Conservation (phyloP, 2,113 vertebrate genomes). For the Noturus placidus region DNA sequence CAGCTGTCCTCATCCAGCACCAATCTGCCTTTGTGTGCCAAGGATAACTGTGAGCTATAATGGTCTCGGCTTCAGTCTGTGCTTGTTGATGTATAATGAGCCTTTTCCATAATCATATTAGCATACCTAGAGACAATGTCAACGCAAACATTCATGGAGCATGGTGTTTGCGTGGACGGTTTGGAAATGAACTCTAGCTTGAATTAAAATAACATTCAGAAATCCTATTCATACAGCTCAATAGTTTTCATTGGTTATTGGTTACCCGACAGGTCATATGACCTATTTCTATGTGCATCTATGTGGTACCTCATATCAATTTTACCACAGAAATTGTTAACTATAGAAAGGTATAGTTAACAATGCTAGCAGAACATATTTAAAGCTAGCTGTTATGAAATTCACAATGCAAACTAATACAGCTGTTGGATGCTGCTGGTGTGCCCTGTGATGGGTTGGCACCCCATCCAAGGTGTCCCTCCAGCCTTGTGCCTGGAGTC, state of each 20-base stretch:
- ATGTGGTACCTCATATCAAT: neutral
- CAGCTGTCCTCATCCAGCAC: slow-evolving; percentile 30
- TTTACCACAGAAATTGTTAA: neutral
- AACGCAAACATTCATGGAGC: neutral
- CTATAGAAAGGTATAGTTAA: neutral
- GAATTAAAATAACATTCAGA: neutral
- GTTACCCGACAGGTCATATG: neutral
- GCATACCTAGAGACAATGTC: neutral
- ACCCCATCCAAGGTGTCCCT: too few relatives aligned
- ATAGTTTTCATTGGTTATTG: too few relatives aligned
- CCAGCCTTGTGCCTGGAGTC: too few relatives aligned
- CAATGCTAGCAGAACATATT: neutral
- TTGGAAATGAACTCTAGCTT: neutral
- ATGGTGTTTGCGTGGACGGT: neutral
- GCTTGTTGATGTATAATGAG: slow-evolving; percentile 25
- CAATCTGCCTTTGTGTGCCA: slow-evolving; percentile 37
- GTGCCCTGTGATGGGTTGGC: too few relatives aligned
- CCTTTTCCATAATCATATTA: slow-evolving; percentile 29
- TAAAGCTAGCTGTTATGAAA: neutral
- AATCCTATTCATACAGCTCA: neutral
- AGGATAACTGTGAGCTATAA: slow-evolving; percentile 34
- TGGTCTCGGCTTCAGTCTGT: slow-evolving; percentile 20
- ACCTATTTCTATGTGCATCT: neutral
- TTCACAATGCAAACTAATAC: neutral
- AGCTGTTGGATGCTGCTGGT: neutral